A percentile compares a stretch with the other conserved stretches of the same genome.
These are phyloP conservation scores for Melanerpes formicivorus DNA, from an alignment of 2,113 vertebrate genomes.

Conservation along the genomic window DNA sequence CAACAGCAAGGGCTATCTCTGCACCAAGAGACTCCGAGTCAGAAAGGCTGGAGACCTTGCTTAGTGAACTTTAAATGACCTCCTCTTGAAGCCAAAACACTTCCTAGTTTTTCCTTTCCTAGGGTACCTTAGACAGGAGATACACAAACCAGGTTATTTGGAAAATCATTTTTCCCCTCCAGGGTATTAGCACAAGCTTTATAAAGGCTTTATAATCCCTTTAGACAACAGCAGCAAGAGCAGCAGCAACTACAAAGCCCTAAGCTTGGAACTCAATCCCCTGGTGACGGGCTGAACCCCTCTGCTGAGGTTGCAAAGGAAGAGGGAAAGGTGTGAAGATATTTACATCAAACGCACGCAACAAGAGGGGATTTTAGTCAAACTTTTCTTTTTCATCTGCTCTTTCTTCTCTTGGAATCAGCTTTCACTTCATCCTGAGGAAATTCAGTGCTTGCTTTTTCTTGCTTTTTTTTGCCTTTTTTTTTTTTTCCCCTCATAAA, in stretches of 20 bases:
- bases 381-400: conserved; percentile 54
- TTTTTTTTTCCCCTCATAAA: not conserved
- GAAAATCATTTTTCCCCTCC: conserved; percentile 60
- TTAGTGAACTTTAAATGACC: conserved; percentile 18
- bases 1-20: not conserved
- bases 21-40: not conserved
- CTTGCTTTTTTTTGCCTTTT: not conserved
- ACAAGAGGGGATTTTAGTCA: conserved; percentile 68
- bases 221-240: conserved; percentile 67
- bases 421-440: conserved; percentile 27
- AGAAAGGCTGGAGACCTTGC: not conserved
- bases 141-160: conserved; percentile 35
- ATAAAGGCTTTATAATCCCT: conserved; percentile 72
- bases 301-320: conserved; percentile 49
- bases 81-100: not conserved
- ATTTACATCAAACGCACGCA: conserved; percentile 50
- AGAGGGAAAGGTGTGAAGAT: conserved; percentile 59
- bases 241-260: conserved; percentile 62
- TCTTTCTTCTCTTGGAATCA: conserved; percentile 50
- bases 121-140: conserved; percentile 23
- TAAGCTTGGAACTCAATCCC: conserved; percentile 46
- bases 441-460: conserved; percentile 23
- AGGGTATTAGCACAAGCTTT: conserved; percentile 70
- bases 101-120: conserved; percentile 3
- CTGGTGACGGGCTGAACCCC: conserved; percentile 23